Conservation (phyloP, 2,113 vertebrate genomes). For the Marcusenius ussheri region DNA sequence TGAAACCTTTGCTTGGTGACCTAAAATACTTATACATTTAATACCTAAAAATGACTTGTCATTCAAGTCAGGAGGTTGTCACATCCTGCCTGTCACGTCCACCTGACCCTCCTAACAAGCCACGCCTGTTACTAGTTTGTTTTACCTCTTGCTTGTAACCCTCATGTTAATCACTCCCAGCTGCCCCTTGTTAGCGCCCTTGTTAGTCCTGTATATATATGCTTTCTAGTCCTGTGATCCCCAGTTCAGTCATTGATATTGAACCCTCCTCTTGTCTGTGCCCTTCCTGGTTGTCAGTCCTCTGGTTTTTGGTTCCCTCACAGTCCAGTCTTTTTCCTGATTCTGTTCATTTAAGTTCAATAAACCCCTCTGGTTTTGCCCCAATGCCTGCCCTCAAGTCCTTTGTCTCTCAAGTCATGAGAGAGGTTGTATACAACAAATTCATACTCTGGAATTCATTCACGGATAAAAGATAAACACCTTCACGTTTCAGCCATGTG, state of each 20-base stretch:
- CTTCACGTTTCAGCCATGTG: not conserved
- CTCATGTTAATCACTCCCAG: not conserved
- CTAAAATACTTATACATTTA: not conserved
- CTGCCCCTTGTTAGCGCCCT: not conserved
- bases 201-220: not conserved
- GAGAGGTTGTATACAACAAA: not conserved
- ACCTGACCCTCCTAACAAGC: not conserved
- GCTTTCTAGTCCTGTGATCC: not conserved
- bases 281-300: not conserved
- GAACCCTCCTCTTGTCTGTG: not conserved
- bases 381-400: not conserved
- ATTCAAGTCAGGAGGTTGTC: not conserved
- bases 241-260: not conserved
- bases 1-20: not conserved
- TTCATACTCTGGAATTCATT: not conserved
- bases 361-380: not conserved
- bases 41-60: not conserved
- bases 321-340: not conserved
- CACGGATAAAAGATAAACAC: not conserved
- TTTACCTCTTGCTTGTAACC: not conserved
- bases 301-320: not conserved
- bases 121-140: not conserved
- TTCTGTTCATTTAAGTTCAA: not conserved
- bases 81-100: not conserved
- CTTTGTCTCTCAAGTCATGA: not conserved